These are phyloP conservation scores for Thamnaconus septentrionalis DNA, from an alignment of 2,113 vertebrate species.

Conservation along the genomic window DNA sequence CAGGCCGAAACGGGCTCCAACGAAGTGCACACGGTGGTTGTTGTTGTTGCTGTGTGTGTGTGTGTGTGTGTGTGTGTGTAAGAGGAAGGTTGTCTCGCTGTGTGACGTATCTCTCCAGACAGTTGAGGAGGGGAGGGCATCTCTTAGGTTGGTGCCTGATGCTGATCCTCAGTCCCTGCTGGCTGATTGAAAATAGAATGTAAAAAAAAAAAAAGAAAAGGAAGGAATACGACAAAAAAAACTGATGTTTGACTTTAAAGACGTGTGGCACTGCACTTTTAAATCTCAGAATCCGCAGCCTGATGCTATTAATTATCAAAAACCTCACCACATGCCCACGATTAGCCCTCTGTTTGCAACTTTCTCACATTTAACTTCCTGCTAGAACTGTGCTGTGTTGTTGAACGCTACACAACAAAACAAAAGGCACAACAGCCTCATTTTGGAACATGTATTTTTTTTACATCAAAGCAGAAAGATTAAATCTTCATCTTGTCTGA, in stretches of 20 bases:
- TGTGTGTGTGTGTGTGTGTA: constrained; percentile 5
- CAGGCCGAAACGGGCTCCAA: constrained; percentile 12
- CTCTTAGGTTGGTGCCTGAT: neutral
- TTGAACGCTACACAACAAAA: neutral
- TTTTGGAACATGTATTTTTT: too few species aligned
- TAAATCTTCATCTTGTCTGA: too few species aligned
- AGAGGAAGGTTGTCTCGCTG: neutral
- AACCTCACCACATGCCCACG: too few species aligned
- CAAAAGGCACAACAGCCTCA: too few species aligned
- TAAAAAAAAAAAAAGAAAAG: too few species aligned
- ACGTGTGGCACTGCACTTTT: neutral
- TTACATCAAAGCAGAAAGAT: too few species aligned
- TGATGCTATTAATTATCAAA: neutral
- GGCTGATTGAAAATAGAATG: too few species aligned
- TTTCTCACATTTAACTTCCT: too few species aligned
- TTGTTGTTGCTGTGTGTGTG: neutral
- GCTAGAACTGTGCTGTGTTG: too few species aligned
- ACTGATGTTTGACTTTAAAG: too few species aligned
- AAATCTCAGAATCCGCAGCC: neutral
- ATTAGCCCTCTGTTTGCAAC: too few species aligned
- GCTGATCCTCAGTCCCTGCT: neutral
- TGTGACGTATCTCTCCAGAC: constrained; percentile 7
- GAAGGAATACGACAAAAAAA: too few species aligned
- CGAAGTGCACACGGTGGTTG: neutral
- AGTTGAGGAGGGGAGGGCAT: neutral